phyloP scores from a whole-genome alignment of 2,113 vertebrate genomes.

The Grantiella picta region DNA sequence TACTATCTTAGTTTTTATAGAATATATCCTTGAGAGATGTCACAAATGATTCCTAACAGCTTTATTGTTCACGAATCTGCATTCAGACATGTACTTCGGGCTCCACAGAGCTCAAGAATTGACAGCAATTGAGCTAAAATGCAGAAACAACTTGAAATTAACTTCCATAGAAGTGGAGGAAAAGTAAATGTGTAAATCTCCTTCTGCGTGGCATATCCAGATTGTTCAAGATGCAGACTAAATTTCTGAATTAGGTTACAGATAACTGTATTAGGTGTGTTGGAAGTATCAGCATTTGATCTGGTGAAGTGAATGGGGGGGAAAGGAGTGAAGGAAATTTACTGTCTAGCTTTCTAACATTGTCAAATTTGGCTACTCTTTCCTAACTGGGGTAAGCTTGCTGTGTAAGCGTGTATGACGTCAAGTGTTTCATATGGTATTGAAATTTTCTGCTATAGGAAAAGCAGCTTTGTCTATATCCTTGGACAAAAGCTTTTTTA shows the following conservation, averaged over 20 bases:
- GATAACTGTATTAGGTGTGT: not conserved
- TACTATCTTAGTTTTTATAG: not conserved
- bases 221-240: not conserved
- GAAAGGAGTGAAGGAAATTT: not conserved
- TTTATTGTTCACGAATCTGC: not conserved
- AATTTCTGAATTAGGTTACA: not conserved
- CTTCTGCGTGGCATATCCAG: not conserved
- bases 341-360: not conserved
- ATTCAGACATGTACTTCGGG: not conserved
- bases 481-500: constrained; percentile 50
- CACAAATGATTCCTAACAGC: not conserved
- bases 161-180: not conserved
- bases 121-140: not conserved
- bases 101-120: not conserved
- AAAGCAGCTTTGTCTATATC: constrained; percentile 11
- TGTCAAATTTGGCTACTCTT: not conserved
- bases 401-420: not conserved
- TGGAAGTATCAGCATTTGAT: not conserved
- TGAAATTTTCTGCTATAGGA: constrained; percentile 28
- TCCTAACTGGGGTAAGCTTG: not conserved
- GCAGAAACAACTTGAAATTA: not conserved
- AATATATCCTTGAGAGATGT: not conserved
- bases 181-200: not conserved
- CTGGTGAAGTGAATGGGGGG: not conserved
- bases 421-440: not conserved